Conservation (phyloP, 2,888 invertebrate species). For the Pyrrhia umbra region DNA sequence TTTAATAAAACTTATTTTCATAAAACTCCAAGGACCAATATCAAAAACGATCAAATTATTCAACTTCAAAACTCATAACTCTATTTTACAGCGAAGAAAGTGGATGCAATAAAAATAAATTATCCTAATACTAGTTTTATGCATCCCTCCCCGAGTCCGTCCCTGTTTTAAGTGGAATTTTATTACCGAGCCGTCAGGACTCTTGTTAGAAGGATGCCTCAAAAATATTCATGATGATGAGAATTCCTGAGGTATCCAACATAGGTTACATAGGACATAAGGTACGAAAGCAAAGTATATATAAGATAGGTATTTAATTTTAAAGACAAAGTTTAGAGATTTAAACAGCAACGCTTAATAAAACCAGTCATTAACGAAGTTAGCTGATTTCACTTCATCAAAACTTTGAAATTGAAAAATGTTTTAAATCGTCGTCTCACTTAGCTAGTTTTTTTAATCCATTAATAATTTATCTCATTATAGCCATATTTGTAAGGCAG, state of each 20-base stretch:
- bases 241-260: constrained; percentile 17
- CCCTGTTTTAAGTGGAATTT: constrained; percentile 47
- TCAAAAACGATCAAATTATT: neutral
- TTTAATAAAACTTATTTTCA: too few species aligned
- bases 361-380: too few species aligned
- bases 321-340: neutral
- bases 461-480: too few species aligned
- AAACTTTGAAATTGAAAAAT: too few species aligned
- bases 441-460: too few species aligned
- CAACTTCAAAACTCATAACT: neutral
- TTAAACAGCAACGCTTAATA: too few species aligned
- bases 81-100: constrained; percentile 4
- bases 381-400: too few species aligned
- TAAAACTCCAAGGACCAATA: neutral
- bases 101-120: constrained; percentile 12
- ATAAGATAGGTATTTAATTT: neutral
- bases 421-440: too few species aligned
- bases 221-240: constrained; percentile 34
- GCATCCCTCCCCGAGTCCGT: constrained; percentile 5
- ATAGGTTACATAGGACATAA: too few species aligned
- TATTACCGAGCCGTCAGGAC: constrained; percentile 44
- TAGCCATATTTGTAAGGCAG: too few species aligned
- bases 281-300: neutral
- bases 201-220: constrained; percentile 35
- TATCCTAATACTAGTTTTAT: constrained; percentile 4